Base-by-base conservation (phyloP, 2,888 invertebrate species). In the Epicampocera succincta region DNA sequence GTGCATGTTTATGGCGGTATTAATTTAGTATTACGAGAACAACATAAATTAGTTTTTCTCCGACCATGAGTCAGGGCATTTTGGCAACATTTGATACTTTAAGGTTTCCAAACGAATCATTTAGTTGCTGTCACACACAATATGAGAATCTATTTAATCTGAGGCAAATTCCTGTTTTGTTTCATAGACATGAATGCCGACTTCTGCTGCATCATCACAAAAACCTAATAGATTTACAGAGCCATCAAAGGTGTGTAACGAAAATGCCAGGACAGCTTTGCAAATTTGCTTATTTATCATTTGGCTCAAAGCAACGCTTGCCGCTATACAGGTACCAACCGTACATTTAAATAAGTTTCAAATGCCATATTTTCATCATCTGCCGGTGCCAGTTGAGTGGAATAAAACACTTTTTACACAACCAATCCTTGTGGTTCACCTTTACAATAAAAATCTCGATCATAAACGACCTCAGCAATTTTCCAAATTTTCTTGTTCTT, bases 381-480 rank as follows among this genome's bases (percentile, higher is more conserved):
- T 71, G 38, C 15, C 25, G 48, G 38, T 50, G 50, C 21, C 17
- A 48, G 40, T 48, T 19, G 21, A 48, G 21, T 52, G 13, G 21
- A 56, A 56, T 40, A 44, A 44, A 73, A 73, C 38, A 63, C 15
- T 9, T 21, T n/a, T 19, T 44, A 38, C 21, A 19, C 15, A 29
- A 72, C 42, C 54, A 72, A 56, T 73, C 42, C 72, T n/a, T 72
- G 72, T 72, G 80, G 76, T 73, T 48, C 48, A 82, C 78, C 82
- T 82, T 78, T 78, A 72, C 74, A 75, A 71, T 75, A 65, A 60
- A 69, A 21, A 25, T 78, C 74, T 69, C 50, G 46, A 74, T 82
- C 82, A 66, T 71, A 78, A 82, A 82, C 74, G 78, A 82, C 78
- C 74, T 82, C 82, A 82, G 82, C 82, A 82, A 75, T 42, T 78